Conservation (phyloP, 2,888 invertebrate species). For the Hypomecis atomaria region DNA sequence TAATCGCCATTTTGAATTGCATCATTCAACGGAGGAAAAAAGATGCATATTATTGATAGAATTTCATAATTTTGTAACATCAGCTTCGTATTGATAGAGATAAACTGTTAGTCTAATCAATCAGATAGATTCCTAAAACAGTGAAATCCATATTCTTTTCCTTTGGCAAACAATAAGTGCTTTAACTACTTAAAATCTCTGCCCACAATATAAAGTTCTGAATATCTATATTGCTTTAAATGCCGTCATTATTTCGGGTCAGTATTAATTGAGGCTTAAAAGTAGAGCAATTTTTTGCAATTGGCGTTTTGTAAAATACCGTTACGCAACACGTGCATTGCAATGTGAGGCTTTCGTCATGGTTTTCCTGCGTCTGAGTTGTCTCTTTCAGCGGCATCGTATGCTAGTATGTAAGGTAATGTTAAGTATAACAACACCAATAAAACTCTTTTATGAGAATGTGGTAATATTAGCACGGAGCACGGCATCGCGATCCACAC, state of each 20-base stretch:
- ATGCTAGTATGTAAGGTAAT: constrained; percentile 51
- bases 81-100: no score
- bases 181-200: neutral
- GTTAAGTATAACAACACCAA: constrained; percentile 57
- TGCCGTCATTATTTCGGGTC: constrained; percentile 24
- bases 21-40: neutral
- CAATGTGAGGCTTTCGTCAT: constrained; percentile 52
- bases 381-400: constrained; percentile 60
- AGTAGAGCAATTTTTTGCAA: constrained; percentile 31
- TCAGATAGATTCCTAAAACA: no score
- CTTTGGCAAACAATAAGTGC: no score
- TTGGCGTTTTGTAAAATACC: constrained; percentile 27
- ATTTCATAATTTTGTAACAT: no score
- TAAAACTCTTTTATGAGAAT: constrained; percentile 30
- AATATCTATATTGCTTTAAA: constrained; percentile 18
- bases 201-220: constrained; percentile 1
- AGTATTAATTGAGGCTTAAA: constrained; percentile 27
- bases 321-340: constrained; percentile 26
- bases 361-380: constrained; percentile 61
- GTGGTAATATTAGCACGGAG: constrained; percentile 30
- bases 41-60: neutral
- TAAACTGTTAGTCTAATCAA: no score
- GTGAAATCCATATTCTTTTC: no score
- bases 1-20: constrained; percentile 16
- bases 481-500: constrained; percentile 36